Evolutionary conservation across 2,888 invertebrate species (phyloP).

Genomic region (Thecophora atra): DNA sequence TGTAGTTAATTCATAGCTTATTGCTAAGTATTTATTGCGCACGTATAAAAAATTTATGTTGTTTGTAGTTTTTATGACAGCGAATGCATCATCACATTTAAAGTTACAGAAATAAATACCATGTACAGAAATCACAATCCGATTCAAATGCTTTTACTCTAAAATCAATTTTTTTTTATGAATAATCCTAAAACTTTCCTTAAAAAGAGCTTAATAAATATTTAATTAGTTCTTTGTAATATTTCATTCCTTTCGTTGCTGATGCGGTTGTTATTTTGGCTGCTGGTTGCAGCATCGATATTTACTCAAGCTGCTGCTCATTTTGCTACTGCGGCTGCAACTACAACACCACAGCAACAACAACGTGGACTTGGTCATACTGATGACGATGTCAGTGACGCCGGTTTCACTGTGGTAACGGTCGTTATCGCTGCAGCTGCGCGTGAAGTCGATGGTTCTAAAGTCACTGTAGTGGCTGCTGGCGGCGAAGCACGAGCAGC

Average conservation of each 20-base stretch:
- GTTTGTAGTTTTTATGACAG: neutral
- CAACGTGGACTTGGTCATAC: slow-evolving; percentile 24
- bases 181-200: slow-evolving; percentile 21
- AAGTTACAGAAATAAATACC: slow-evolving; percentile 35
- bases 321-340: neutral
- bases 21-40: too few species aligned
- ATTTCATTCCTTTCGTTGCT: slow-evolving; percentile 8
- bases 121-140: slow-evolving; percentile 35
- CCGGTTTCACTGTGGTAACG: neutral
- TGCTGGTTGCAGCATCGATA: neutral
- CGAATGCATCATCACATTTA: neutral
- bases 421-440: slow-evolving; percentile 12
- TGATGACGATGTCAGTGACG: slow-evolving; percentile 11
- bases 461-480: slow-evolving; percentile 27
- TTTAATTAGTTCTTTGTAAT: slow-evolving; percentile 23
- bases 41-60: slow-evolving; percentile 8
- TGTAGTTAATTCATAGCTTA: too few species aligned
- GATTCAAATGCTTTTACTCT: slow-evolving; percentile 28
- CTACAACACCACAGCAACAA: slow-evolving; percentile 19
- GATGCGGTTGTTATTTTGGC: slow-evolving; percentile 1
- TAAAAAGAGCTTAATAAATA: slow-evolving; percentile 29
- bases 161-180: slow-evolving; percentile 24
- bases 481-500: slow-evolving; percentile 31
- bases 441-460: slow-evolving; percentile 25
- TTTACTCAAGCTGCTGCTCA: neutral